Base-by-base conservation (phyloP, 53 echinoderm and acorn worm genomes). In the Crossaster papposus region DNA sequence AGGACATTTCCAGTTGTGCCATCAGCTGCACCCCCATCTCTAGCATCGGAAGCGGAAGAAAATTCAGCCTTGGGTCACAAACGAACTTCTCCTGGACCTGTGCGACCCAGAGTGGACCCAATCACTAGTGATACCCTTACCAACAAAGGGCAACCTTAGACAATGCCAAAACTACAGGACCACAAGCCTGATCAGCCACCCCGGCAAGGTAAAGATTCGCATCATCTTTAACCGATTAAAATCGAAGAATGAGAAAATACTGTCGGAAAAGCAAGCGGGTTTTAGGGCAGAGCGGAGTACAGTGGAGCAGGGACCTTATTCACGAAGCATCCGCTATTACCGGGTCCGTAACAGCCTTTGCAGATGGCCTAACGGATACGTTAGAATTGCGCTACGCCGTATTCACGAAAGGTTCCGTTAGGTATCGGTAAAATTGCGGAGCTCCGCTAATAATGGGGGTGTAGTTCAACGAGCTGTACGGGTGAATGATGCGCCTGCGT, bases 101-200 rank as follows among this genome's bases (percentile, higher is more conserved):
- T 80, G 88, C 36, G 81, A 92, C 28, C 73, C 26, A 80, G 23
- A 30, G 22, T 88, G 88, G 91, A 88, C 86, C 2, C 79, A 91
- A 34, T 91, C 92, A 5, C 72, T 81, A 30, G 63, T 89, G 51
- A 89, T 80, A 50, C 79, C 88, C 28, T 77, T 89, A 38, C 91
- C 89, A 36, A 92, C 81, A 30, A 89, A 92, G 72, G 89, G 89
- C 72, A 92, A 82, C 64, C 37, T 89, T 24, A 80, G 89, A 51
- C 80, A 65, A 70, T 92, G 92, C 64, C 26, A 89, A 11, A 89
- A 92, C 77, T 92, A 89, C 70, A 20, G 89, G 35, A 81, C 92
- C 33, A 88, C 82, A 23, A 89, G 92, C 70, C 84, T 84, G 28
- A 62, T 72, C 89, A 89, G 89, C 77, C 30, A 92, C 24, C 51